Conservation (phyloP, 2,113 vertebrate species). For the Chamaetylas fuelleborni region DNA sequence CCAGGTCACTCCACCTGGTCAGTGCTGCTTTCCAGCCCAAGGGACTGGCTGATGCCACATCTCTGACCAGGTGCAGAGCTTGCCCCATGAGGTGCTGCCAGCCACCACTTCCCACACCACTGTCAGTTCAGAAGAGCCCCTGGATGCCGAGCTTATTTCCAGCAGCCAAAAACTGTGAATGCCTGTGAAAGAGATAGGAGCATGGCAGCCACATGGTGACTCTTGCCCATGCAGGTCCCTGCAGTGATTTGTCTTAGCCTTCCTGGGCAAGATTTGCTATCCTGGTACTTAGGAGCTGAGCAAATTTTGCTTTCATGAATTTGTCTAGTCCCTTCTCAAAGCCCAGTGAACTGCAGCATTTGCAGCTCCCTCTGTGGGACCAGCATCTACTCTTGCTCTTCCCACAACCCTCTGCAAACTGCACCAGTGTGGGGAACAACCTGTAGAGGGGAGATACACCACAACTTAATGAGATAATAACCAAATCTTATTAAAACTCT, state of each 20-base stretch:
- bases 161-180: not conserved
- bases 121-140: not conserved
- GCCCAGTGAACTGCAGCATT: not conserved
- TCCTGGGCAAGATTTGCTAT: not conserved
- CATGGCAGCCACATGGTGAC: not conserved
- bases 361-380: not conserved
- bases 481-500: not conserved
- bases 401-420: not conserved
- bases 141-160: not conserved
- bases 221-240: not conserved
- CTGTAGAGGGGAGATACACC: accelerated
- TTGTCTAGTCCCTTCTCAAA: not conserved
- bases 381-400: not conserved
- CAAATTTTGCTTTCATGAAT: not conserved
- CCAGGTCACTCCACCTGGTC: not conserved
- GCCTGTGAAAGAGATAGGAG: not conserved
- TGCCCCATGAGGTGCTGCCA: not conserved
- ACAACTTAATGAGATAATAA: not conserved
- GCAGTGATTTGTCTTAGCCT: not conserved
- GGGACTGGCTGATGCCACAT: not conserved
- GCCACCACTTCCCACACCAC: not conserved
- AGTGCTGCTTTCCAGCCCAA: not conserved
- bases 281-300: not conserved
- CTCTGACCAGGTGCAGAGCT: not conserved
- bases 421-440: not conserved